These are phyloP conservation scores for Azemiops feae DNA, from an alignment of 2,113 vertebrate genomes.

Conservation along the genomic window DNA sequence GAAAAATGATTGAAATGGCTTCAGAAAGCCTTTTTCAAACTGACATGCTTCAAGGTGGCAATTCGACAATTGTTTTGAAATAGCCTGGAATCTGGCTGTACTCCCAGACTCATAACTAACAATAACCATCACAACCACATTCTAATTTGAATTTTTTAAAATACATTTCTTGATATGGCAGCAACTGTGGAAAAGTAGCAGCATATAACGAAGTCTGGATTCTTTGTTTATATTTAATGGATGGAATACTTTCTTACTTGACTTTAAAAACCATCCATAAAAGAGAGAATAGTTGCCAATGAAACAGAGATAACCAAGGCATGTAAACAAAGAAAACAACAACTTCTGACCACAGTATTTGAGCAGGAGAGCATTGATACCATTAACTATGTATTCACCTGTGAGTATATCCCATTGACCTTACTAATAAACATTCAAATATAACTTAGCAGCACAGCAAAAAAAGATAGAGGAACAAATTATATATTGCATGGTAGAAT, in stretches of 20 bases:
- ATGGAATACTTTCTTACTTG: constrained; percentile 40
- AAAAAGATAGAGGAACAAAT: background rate
- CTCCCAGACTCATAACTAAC: background rate
- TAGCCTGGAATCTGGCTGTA: background rate
- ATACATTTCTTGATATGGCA: constrained; percentile 2
- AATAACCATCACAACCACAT: background rate
- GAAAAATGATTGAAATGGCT: background rate
- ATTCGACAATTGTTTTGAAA: background rate
- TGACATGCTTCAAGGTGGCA: background rate
- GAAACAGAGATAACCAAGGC: constrained; percentile 13
- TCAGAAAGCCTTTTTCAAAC: background rate
- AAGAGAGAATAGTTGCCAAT: constrained; percentile 16
- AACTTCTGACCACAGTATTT: constrained; percentile 18
- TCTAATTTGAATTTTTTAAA: background rate
- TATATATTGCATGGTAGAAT: too few relatives aligned
- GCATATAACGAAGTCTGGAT: constrained; percentile 26
- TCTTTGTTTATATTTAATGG: constrained; percentile 30
- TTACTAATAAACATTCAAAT: background rate
- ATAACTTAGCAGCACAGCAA: background rate
- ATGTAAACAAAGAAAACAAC: constrained; percentile 42
- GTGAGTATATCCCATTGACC: background rate
- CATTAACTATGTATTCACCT: background rate
- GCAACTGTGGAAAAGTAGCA: constrained; percentile 16
- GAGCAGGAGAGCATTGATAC: background rate
- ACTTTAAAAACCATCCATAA: constrained; percentile 30